Evolutionary conservation across 1,140 invertebrate species (phyloP), one percentile per base, ranked within the genome.

Genomic region (Papilio polytes): DNA sequence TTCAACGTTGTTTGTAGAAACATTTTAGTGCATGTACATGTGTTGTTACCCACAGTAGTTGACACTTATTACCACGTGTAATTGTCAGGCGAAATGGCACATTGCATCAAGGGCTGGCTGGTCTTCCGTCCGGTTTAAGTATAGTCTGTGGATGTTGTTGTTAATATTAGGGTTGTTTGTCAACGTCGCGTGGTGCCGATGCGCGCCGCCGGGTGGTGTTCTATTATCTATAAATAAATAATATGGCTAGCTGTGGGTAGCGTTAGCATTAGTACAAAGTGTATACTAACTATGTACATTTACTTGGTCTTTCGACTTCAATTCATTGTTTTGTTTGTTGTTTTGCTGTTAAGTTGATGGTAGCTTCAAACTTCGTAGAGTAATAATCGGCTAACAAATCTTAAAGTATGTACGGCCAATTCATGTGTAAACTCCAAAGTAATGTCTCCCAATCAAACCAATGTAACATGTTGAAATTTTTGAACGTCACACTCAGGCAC

Each of bases 121-220:
- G 84, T 88, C 84, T 86, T 85, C 84, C 80, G 73, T 41, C 46
- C 59, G 53, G 78, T 63, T 56, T 26, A 59, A 83, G 53, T 76
- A 81, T 76, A 56, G 78, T 73, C 74, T 59, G 80, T 81, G 81
- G 80, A 81, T 82, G 84, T 82, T 85, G 84, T 80, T 86, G 83
- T 83, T 86, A 86, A 88, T 88, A 87, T 87, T 83, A 84, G 87
- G 86, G 87, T 91, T 94, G 90, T 94, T 93, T 93, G 89, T 92
- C 91, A 92, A 90, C 89, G 92, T 91, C 90, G 87, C 76, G 82
- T 87, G 84, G 84, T 87, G 85, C 84, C 84, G 89, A 86, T 88
- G 86, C 87, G 85, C 84, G 80, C 82, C 77, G 86, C 85, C 81
- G 86, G 82, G 81, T 82, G 86, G 86, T 76, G 74, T 76, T 76